Evolutionary conservation across 2,113 vertebrate genomes (phyloP).

Genomic region (Cebus imitator): DNA sequence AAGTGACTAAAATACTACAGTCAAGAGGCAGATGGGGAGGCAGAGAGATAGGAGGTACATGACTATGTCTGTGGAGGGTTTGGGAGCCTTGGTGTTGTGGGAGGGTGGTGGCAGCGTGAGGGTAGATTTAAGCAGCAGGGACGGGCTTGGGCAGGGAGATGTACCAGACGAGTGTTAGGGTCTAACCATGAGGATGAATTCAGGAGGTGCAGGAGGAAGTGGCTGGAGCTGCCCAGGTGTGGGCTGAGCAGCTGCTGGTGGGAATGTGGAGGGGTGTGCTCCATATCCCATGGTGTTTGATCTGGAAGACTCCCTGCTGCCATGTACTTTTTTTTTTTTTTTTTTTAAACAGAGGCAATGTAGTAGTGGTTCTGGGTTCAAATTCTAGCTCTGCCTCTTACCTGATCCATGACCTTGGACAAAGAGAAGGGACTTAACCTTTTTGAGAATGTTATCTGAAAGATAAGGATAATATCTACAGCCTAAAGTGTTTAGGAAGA

Average conservation of each 20-base stretch:
- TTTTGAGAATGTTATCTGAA: background rate
- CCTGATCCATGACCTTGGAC: background rate
- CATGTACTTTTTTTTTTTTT: background rate
- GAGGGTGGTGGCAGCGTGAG: background rate
- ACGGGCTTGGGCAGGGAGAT: background rate
- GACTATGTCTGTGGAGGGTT: fast-evolving
- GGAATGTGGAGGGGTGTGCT: fast-evolving
- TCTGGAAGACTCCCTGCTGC: background rate
- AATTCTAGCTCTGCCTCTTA: background rate
- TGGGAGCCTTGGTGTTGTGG: background rate
- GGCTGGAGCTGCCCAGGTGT: background rate
- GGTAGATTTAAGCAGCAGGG: background rate
- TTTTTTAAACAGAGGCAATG: background rate
- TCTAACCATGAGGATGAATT: background rate
- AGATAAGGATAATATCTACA: background rate
- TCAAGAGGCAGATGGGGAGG: background rate
- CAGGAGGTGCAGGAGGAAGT: background rate
- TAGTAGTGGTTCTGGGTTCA: background rate
- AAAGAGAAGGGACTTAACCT: background rate
- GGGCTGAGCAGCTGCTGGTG: no score
- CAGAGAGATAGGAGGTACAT: background rate
- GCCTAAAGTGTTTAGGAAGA: background rate
- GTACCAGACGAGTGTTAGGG: background rate
- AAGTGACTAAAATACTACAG: background rate
- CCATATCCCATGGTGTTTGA: no score